phyloP scores from a whole-genome alignment of 2,797 vertebrate species.

The Chiloscyllium punctatum region DNA sequence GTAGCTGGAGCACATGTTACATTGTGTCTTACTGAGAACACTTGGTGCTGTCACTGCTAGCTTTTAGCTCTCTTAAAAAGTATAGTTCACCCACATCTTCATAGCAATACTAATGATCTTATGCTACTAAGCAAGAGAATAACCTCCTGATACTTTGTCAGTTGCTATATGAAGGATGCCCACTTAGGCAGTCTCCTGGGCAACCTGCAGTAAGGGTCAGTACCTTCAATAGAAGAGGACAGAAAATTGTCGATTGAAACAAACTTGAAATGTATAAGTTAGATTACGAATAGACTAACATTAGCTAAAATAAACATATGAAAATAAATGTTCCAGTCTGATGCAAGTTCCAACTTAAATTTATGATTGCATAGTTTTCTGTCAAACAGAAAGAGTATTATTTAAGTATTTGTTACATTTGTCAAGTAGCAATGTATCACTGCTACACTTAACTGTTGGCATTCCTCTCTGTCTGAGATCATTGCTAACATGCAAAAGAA shows the following conservation, averaged over 20 bases:
- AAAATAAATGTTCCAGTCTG: constrained; percentile 24
- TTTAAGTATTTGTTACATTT: background rate
- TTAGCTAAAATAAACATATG: background rate
- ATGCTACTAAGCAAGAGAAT: background rate
- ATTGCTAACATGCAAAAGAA: background rate
- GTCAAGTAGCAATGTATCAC: background rate
- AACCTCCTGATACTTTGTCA: background rate
- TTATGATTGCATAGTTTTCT: background rate
- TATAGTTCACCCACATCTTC: too few relatives aligned
- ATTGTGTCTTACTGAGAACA: too few relatives aligned
- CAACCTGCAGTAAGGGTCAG: background rate
- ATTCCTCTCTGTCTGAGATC: background rate
- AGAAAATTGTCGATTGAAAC: background rate
- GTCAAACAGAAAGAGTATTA: background rate
- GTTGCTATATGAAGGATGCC: background rate
- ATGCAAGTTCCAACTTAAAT: background rate
- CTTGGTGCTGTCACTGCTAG: too few relatives aligned
- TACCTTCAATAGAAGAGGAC: background rate
- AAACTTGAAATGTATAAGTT: background rate
- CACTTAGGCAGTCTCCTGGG: background rate
- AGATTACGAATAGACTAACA: background rate
- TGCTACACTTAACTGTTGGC: constrained; percentile 12
- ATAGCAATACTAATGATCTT: background rate
- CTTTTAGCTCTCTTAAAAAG: too few relatives aligned
- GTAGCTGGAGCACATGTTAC: too few relatives aligned